These are phyloP conservation scores for Poecilobothrus nobilitatus DNA, from an alignment of 2,888 invertebrate genomes.

Conservation along the genomic window DNA sequence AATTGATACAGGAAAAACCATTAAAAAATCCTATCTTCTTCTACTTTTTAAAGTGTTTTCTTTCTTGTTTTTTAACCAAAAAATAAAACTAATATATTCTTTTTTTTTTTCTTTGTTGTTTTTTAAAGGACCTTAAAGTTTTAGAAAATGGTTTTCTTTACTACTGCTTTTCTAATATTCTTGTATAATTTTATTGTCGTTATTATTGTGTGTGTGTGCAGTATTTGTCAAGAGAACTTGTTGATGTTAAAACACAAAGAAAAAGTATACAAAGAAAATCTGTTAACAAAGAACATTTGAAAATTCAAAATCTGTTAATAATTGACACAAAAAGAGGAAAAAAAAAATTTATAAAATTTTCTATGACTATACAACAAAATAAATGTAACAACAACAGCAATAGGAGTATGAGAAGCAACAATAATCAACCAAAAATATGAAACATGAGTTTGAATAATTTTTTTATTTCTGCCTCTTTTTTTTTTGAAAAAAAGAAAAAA, in stretches of 20 bases:
- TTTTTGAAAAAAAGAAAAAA: not conserved
- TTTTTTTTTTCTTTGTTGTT: not conserved
- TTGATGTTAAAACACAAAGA: not conserved
- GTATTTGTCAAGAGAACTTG: not conserved
- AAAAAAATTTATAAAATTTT: too few relatives aligned
- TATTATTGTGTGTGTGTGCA: not conserved
- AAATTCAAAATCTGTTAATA: too few relatives aligned
- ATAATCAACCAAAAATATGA: too few relatives aligned
- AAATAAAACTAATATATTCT: not conserved
- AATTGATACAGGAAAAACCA: too few relatives aligned
- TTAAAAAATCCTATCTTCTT: too few relatives aligned
- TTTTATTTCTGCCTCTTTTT: too few relatives aligned
- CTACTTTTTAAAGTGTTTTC: too few relatives aligned
- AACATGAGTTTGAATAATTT: too few relatives aligned
- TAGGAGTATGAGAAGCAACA: not conserved
- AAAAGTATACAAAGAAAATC: not conserved
- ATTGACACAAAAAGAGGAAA: too few relatives aligned
- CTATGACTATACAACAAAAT: too few relatives aligned
- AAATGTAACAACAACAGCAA: not conserved
- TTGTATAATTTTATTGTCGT: not conserved
- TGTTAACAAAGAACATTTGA: not conserved
- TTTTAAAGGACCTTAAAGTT: not conserved
- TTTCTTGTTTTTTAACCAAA: too few relatives aligned
- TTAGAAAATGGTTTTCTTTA: too few relatives aligned
- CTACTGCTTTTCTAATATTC: not conserved